phyloP scores from a whole-genome alignment of 2,113 vertebrate genomes.

The Paratilapia polleni region DNA sequence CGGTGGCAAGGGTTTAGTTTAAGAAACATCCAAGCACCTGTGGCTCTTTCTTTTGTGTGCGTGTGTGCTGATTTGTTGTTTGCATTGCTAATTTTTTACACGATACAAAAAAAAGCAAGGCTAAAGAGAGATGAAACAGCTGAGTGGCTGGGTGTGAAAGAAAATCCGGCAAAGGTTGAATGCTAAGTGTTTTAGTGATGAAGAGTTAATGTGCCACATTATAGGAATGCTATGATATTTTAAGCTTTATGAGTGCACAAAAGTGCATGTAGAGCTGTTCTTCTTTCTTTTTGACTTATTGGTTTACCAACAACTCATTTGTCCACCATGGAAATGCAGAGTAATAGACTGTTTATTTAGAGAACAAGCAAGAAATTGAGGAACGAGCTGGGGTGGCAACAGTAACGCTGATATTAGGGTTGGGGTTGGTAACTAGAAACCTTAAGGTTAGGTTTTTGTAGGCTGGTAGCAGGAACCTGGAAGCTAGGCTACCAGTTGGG shows the following conservation, averaged over 20 bases:
- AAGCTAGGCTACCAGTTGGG: background rate
- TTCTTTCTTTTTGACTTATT: background rate
- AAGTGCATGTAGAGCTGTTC: background rate
- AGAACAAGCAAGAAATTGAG: background rate
- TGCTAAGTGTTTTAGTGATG: background rate
- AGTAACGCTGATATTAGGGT: background rate
- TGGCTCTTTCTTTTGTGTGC: background rate
- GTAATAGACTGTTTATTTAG: background rate
- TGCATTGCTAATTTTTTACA: slow-evolving; percentile 3
- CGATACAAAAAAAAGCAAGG: background rate
- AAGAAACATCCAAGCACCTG: background rate
- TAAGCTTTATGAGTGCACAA: background rate
- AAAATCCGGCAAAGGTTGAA: slow-evolving; percentile 14
- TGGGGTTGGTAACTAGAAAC: background rate
- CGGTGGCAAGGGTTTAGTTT: background rate
- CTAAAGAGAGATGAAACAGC: slow-evolving; percentile 14
- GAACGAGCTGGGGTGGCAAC: background rate
- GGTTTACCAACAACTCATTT: background rate
- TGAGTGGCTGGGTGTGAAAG: background rate
- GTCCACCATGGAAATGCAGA: background rate
- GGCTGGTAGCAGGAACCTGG: background rate
- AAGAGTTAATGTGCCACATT: background rate
- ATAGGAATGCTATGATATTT: background rate
- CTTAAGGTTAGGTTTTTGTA: background rate
- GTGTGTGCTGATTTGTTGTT: slow-evolving; percentile 14